phyloP scores from a whole-genome alignment of 2,797 vertebrate species.

The Phoeniculus purpureus region DNA sequence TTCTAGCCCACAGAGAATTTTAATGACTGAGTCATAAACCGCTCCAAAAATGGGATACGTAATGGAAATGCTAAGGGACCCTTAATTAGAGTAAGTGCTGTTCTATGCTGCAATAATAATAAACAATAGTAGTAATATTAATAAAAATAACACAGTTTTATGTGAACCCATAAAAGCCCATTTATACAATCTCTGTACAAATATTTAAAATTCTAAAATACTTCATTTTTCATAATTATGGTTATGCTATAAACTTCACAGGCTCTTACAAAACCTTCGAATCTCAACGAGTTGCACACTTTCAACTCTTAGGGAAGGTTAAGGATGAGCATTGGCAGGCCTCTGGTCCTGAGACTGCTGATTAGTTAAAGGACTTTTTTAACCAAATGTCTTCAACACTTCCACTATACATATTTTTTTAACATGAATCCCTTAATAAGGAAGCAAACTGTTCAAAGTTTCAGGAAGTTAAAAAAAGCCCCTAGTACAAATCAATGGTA shows the following conservation, averaged over 20 bases:
- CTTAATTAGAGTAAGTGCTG: not conserved
- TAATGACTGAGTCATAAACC: slow-evolving; percentile 56
- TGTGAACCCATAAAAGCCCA: slow-evolving; percentile 27
- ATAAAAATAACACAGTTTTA: slow-evolving; percentile 55
- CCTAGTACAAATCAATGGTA: slow-evolving; percentile 61
- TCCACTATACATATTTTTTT: slow-evolving; percentile 43
- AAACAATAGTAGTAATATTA: slow-evolving; percentile 40
- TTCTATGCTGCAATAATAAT: slow-evolving; percentile 32
- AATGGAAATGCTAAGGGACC: slow-evolving; percentile 18
- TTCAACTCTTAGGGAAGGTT: slow-evolving; percentile 14
- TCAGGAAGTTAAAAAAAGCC: slow-evolving; percentile 59
- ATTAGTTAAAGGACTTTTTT: slow-evolving; percentile 22
- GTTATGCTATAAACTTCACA: slow-evolving; percentile 24
- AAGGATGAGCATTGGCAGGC: slow-evolving; percentile 4
- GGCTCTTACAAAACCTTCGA: slow-evolving; percentile 40
- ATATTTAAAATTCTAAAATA: slow-evolving; percentile 42
- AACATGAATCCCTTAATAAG: slow-evolving; percentile 26
- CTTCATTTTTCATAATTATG: slow-evolving; percentile 61
- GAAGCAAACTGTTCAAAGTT: slow-evolving; percentile 59
- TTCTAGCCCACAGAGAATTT: slow-evolving; percentile 56
- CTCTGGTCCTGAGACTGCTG: slow-evolving; percentile 9
- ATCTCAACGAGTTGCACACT: slow-evolving; percentile 1
- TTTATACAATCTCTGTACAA: slow-evolving; percentile 42
- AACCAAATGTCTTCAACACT: slow-evolving; percentile 44
- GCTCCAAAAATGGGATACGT: slow-evolving; percentile 10